These are phyloP conservation scores for Trileptium ribeirensis DNA, from an alignment of 2,888 invertebrate genomes.

Conservation along the genomic window DNA sequence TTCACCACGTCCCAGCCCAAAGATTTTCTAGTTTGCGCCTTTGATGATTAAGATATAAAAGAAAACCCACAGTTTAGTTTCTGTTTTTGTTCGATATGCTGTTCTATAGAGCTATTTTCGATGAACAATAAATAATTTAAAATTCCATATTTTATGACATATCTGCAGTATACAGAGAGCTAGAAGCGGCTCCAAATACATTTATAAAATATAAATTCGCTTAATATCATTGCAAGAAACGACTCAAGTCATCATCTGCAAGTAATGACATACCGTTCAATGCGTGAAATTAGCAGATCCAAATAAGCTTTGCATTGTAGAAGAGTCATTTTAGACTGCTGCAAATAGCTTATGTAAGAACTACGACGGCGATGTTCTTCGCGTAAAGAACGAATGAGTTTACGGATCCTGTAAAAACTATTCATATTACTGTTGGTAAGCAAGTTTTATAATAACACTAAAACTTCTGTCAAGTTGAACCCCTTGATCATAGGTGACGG, in stretches of 20 bases:
- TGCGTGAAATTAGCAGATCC: constrained; percentile 59
- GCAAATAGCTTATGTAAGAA: constrained; percentile 74
- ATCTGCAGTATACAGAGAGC: neutral
- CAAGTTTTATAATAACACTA: too few species aligned
- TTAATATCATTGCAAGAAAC: neutral
- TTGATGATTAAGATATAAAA: too few species aligned
- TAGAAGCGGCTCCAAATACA: neutral
- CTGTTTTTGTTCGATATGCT: too few species aligned
- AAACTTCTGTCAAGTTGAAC: too few species aligned
- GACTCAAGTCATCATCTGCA: neutral
- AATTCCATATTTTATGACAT: too few species aligned
- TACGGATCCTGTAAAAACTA: constrained; percentile 61
- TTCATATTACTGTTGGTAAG: too few species aligned
- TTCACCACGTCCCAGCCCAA: too few species aligned
- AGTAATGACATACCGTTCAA: constrained; percentile 49
- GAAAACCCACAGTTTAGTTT: too few species aligned
- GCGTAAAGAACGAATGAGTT: constrained; percentile 66
- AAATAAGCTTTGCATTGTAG: constrained; percentile 68
- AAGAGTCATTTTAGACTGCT: constrained; percentile 70
- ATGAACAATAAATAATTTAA: too few species aligned
- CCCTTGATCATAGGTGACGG: too few species aligned
- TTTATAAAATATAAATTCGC: neutral
- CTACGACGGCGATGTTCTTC: constrained; percentile 69
- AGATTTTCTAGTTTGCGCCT: too few species aligned
- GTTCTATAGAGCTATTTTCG: too few species aligned